These are phyloP conservation scores for Arvicanthis niloticus DNA, from an alignment of 2,113 vertebrate genomes.

Conservation along the genomic window DNA sequence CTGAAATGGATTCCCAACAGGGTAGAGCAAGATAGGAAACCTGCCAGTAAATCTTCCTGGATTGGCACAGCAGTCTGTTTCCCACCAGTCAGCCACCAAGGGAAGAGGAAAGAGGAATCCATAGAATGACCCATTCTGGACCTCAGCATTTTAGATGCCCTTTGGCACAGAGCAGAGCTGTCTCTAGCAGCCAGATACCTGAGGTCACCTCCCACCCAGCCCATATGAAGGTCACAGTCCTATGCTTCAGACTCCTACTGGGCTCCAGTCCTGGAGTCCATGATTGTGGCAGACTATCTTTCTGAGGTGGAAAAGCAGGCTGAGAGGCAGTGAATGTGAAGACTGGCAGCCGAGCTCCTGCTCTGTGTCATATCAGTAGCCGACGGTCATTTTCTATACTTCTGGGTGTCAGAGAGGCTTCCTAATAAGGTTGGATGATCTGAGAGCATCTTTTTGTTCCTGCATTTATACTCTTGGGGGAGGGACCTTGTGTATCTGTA, in stretches of 20 bases:
- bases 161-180: not conserved
- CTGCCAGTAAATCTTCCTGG: not conserved
- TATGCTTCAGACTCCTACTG: not conserved
- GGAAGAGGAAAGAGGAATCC: not conserved
- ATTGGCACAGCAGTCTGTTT: not conserved
- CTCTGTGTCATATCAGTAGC: not conserved
- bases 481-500: not conserved
- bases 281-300: not conserved
- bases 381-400: not conserved
- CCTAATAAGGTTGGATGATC: not conserved
- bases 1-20: not conserved
- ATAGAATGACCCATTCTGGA: rapidly evolving
- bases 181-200: not conserved
- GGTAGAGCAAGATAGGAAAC: not conserved
- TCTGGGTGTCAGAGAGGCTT: not conserved
- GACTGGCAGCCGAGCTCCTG: too few relatives aligned
- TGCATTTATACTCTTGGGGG: not conserved
- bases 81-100: rapidly evolving
- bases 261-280: not conserved
- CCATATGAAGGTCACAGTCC: not conserved
- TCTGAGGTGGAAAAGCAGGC: not conserved
- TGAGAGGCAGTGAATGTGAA: not conserved
- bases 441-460: not conserved
- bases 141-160: not conserved
- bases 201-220: too few relatives aligned